phyloP scores from a whole-genome alignment of 35 echinoderm and acorn worm genomes.

The Holothuria glaberrima region DNA sequence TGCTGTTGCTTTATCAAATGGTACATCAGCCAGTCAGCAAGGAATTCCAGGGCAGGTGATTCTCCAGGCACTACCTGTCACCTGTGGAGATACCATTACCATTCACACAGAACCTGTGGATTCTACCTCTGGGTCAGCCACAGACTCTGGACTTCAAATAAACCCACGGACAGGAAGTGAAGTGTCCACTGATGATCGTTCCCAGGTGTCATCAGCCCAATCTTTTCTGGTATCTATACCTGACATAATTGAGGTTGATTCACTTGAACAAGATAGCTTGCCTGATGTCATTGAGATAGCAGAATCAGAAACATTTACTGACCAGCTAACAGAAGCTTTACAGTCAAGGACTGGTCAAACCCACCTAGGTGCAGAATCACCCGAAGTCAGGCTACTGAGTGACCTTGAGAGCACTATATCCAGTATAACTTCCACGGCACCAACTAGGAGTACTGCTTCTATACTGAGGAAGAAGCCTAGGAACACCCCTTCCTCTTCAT shows the following conservation, averaged over 20 bases:
- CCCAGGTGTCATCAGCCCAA: constrained; percentile 1
- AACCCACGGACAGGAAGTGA: neutral
- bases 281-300: constrained; percentile 43
- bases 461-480: constrained; percentile 45
- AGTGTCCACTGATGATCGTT: neutral
- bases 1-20: constrained; percentile 76
- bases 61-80: constrained; percentile 73
- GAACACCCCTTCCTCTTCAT: neutral
- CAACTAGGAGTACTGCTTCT: constrained; percentile 11
- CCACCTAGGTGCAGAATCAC: neutral
- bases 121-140: neutral
- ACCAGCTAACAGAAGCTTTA: constrained; percentile 41
- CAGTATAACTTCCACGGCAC: neutral
- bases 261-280: constrained; percentile 1
- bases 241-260: constrained; percentile 36
- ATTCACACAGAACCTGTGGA: constrained; percentile 27
- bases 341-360: neutral
- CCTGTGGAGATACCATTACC: constrained; percentile 39
- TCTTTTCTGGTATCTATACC: constrained; percentile 44
- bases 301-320: constrained; percentile 27
- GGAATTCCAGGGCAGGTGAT: constrained; percentile 74
- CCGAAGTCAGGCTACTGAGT: neutral
- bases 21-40: constrained; percentile 42
- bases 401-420: constrained; percentile 33
- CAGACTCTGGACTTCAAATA: constrained; percentile 11